These are phyloP conservation scores for Cyrtorhinus lividipennis DNA, from an alignment of 1,140 invertebrate genomes.

Conservation along the genomic window DNA sequence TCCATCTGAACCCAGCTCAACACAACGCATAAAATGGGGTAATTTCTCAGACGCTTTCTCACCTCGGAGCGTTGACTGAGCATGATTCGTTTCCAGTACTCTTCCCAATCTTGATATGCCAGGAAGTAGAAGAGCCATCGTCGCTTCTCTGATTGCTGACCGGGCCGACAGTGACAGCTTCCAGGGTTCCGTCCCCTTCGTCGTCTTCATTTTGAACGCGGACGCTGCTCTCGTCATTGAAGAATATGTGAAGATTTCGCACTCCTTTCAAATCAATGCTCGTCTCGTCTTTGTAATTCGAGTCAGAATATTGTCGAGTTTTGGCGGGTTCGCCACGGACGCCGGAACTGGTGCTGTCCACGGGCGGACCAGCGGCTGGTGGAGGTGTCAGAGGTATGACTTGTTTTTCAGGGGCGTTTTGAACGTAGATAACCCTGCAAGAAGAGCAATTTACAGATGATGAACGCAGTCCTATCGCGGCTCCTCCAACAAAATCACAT, in stretches of 20 bases:
- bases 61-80: slow-evolving; percentile 1
- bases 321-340: background rate
- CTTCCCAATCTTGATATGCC: slow-evolving; percentile 26
- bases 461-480: too few relatives aligned
- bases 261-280: slow-evolving; percentile 28
- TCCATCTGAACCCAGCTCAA: too few relatives aligned
- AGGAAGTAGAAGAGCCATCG: slow-evolving; percentile 19
- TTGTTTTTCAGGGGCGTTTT: slow-evolving; percentile 68
- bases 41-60: too few relatives aligned
- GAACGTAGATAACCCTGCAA: slow-evolving; percentile 77
- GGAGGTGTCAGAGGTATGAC: slow-evolving; percentile 4
- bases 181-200: slow-evolving; percentile 7
- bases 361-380: background rate
- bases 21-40: too few relatives aligned
- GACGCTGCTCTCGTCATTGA: slow-evolving; percentile 27
- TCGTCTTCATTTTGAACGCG: slow-evolving; percentile 25
- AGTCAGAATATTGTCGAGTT: background rate
- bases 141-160: background rate
- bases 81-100: slow-evolving; percentile 9
- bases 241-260: slow-evolving; percentile 28
- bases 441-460: too few relatives aligned
- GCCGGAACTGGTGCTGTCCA: background rate
- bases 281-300: slow-evolving; percentile 23
- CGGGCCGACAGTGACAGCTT: background rate
- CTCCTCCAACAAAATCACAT: too few relatives aligned